Conservation (phyloP, 1,140 invertebrate genomes). For the Vanessa atalanta region DNA sequence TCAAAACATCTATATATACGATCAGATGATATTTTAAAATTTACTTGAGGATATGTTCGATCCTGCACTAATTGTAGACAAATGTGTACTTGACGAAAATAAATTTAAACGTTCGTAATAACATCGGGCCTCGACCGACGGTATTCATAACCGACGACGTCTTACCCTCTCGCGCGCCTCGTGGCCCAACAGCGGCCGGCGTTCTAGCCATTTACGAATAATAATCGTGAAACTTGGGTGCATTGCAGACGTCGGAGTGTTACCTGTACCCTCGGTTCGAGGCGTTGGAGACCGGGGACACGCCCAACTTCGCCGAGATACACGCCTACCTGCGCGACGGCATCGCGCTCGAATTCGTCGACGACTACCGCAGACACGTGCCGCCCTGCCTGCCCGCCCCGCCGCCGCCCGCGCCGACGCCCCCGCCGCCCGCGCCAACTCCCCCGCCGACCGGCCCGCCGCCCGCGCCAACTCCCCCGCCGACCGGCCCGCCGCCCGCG, state of each 20-base stretch:
- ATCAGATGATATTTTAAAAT: too few species aligned
- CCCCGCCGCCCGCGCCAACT: not conserved
- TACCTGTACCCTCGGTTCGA: constrained; percentile 67
- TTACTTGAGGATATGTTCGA: too few species aligned
- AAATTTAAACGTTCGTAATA: too few species aligned
- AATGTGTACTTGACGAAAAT: too few species aligned
- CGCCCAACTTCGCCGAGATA: constrained; percentile 66
- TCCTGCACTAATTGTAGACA: too few species aligned
- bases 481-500: not conserved
- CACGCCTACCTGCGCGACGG: constrained; percentile 58
- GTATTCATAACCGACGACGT: constrained; percentile 40
- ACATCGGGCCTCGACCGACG: not conserved
- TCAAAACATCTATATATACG: too few species aligned
- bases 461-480: not conserved
- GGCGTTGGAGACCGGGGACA: constrained; percentile 63
- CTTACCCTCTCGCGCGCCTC: constrained; percentile 24
- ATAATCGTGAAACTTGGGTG: constrained; percentile 30
- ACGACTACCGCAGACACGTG: constrained; percentile 58
- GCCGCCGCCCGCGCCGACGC: constrained; percentile 5
- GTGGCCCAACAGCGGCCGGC: too few species aligned
- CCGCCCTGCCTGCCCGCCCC: constrained; percentile 37
- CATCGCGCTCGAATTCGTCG: constrained; percentile 60
- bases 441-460: constrained; percentile 6
- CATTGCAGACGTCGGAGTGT: constrained; percentile 61
- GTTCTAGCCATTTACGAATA: not conserved